phyloP scores from a whole-genome alignment of 2,113 vertebrate genomes.

The Paramormyrops kingsleyae region DNA sequence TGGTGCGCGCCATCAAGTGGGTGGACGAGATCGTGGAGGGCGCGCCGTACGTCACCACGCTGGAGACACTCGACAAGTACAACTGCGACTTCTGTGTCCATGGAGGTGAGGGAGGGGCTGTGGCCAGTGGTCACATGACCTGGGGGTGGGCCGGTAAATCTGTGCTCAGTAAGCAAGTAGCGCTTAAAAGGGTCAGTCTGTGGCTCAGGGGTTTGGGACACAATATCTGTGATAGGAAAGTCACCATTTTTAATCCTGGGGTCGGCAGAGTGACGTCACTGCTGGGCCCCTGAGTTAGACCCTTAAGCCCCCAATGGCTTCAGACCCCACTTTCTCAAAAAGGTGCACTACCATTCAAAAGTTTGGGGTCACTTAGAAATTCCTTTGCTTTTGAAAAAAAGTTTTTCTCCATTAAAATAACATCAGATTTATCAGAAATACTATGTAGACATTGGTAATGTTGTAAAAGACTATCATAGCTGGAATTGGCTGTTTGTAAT shows the following conservation, averaged over 20 bases:
- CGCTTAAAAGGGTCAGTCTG: background rate
- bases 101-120: conserved; percentile 66
- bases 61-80: conserved; percentile 89
- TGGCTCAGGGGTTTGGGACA: background rate
- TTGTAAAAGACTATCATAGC: too few relatives aligned
- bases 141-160: background rate
- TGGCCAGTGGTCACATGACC: background rate
- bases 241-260: background rate
- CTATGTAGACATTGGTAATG: too few relatives aligned
- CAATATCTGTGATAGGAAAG: background rate
- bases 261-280: background rate
- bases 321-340: background rate
- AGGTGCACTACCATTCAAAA: background rate
- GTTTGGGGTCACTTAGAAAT: too few relatives aligned
- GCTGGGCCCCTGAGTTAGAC: background rate
- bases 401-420: too few relatives aligned
- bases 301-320: background rate
- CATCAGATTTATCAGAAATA: too few relatives aligned
- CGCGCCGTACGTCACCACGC: conserved; percentile 89
- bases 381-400: too few relatives aligned
- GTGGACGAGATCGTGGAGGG: conserved; percentile 91
- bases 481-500: too few relatives aligned
- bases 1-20: conserved; percentile 97
- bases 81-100: conserved; percentile 95
- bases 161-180: background rate